Percentiles rank a stretch among this genome's conserved stretches.
These are phyloP conservation scores for Propithecus deckenii DNA, from an alignment of 2,797 vertebrate genomes.

Conservation along the genomic window DNA sequence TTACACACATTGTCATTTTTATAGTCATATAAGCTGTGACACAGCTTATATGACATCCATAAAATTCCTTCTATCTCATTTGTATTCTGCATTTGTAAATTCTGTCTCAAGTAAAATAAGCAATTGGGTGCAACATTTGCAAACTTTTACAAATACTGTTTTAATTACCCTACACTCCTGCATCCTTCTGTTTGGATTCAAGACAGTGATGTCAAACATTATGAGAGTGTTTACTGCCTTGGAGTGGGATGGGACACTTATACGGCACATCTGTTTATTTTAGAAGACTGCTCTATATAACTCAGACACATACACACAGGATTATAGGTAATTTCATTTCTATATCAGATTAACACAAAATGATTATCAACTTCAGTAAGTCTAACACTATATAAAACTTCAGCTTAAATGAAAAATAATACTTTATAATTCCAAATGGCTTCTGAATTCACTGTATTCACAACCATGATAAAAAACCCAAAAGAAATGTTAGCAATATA, in stretches of 20 bases:
- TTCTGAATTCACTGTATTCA: neutral
- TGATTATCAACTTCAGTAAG: neutral
- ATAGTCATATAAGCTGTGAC: neutral
- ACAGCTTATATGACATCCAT: conserved; percentile 25
- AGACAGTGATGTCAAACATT: conserved; percentile 60
- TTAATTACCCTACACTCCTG: conserved; percentile 54
- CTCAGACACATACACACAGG: neutral
- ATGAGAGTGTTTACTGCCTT: conserved; percentile 61
- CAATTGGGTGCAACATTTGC: conserved; percentile 64
- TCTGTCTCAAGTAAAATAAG: conserved; percentile 71
- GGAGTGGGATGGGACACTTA: conserved; percentile 31
- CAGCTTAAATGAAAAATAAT: conserved; percentile 33
- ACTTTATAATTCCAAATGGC: conserved; percentile 33
- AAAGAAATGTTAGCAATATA: conserved; percentile 46
- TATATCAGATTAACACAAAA: conserved; percentile 38
- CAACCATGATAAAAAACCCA: conserved; percentile 8
- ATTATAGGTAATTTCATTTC: neutral
- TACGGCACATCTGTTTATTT: conserved; percentile 31
- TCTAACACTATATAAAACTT: conserved; percentile 33
- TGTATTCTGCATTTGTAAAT: conserved; percentile 70
- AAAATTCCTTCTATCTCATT: conserved; percentile 62
- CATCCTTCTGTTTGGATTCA: conserved; percentile 59
- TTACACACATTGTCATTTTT: neutral
- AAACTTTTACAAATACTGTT: conserved; percentile 68
- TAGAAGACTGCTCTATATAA: neutral